Percentiles rank a stretch among this genome's conserved stretches.
Evolutionary conservation across 2,888 invertebrate genomes (phyloP).

Genomic region (Pecten maximus): DNA sequence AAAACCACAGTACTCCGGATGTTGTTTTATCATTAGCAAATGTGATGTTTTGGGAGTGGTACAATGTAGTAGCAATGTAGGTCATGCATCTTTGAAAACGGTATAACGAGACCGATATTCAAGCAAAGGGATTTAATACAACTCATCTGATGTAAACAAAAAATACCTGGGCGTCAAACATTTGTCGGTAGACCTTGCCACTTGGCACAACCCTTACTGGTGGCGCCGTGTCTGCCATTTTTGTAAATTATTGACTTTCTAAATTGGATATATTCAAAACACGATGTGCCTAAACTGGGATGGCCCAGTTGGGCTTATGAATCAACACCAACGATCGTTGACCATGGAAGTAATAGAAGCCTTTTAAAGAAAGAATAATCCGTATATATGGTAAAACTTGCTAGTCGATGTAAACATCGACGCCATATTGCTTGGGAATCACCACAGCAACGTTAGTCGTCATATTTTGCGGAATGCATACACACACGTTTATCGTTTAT

Average conservation of each 20-base stretch:
- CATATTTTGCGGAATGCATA: not conserved
- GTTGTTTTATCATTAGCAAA: too few relatives aligned
- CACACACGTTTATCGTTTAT: not conserved
- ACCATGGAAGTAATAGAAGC: not conserved
- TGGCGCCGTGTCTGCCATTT: conserved; percentile 66
- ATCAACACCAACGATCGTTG: not conserved
- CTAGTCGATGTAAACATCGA: conserved; percentile 6
- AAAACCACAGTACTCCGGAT: too few relatives aligned
- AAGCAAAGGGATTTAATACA: too few relatives aligned
- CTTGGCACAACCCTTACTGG: conserved; percentile 77
- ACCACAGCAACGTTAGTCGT: conserved; percentile 57
- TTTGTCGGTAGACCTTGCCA: conserved; percentile 82
- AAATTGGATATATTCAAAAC: not conserved
- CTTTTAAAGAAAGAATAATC: not conserved
- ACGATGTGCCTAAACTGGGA: not conserved
- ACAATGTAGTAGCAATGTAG: too few relatives aligned
- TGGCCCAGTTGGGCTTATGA: not conserved
- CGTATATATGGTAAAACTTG: not conserved
- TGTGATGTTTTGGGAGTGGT: too few relatives aligned
- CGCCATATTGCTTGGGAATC: conserved; percentile 48
- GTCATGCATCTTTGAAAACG: too few relatives aligned
- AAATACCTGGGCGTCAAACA: conserved; percentile 82
- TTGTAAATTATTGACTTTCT: conserved; percentile 8
- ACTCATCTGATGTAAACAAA: not conserved
- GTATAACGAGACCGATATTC: too few relatives aligned